Base-by-base conservation (phyloP, 2,797 vertebrate species). In the Fistularia tabacaria region DNA sequence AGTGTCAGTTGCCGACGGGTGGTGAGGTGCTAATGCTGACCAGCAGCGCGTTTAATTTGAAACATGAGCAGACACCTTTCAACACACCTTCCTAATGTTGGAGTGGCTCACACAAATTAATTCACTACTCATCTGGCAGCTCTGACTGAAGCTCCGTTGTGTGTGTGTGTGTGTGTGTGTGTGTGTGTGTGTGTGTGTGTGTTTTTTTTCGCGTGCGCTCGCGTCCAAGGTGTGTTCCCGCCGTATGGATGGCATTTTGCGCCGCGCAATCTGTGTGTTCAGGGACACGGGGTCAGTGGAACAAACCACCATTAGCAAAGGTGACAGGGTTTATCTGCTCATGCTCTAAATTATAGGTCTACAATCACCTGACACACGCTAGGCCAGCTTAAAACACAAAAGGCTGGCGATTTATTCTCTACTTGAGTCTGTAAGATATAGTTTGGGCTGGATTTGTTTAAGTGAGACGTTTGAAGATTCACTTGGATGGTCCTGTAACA, bases 51-150 rank as follows among this genome's bases (percentile, higher is more conserved):
- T 96, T 97, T 98, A 96, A 99, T 98, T 94, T 95, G 94, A 96
- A 97, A 97, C 97, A 96, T 94, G 93, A 97, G 93, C 93, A 95
- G 94, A 97, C 94, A 97, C 96, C 96, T 98, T 98, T 97, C 95
- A 96, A 94, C 95, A 97, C 95, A 99, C 95, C 95, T 97, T 97
- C 92, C 92, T 98, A 94, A 98, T 97, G 95, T 93, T 93, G 92
- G 91, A 95, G 94, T 92, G 94, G 93, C 95, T 94, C 93, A 91
- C 93, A 94, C 94, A 96, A 96, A 98, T 98, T 96, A 96, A 98
- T 98, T 97, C 94, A 94, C 93, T 94, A 94, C 93, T 95, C 93
- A 93, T 94, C 93, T 93, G 93, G 92, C 92, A 93, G 90, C 88
- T 92, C 92, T 92, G 91, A 88, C 90, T 82, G 74, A 77, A 72